Evolutionary conservation across 2,113 vertebrate species (phyloP).

Genomic region (Lanius ludovicianus): DNA sequence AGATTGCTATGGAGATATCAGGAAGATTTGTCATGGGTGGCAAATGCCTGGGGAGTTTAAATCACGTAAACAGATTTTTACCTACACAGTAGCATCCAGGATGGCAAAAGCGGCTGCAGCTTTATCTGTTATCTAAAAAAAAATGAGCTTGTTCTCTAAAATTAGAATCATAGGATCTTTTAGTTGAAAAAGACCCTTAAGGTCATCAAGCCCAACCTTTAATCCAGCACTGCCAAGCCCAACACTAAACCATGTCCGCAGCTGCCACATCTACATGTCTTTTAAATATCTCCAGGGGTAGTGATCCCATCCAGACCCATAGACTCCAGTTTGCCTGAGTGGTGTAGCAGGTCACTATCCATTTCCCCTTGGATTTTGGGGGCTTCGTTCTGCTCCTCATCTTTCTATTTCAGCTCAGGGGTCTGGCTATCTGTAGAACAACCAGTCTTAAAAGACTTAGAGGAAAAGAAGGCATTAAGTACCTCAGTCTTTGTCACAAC

Average conservation of each 20-base stretch:
- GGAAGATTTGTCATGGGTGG: not conserved
- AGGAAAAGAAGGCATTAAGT: not conserved
- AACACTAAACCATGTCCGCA: not conserved
- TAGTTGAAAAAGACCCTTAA: not conserved
- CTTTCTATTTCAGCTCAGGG: not conserved
- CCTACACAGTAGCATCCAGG: not conserved
- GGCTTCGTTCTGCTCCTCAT: not conserved
- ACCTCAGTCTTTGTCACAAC: not conserved
- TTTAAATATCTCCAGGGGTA: not conserved
- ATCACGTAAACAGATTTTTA: not conserved
- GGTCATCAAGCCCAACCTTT: not conserved
- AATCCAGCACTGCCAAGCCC: not conserved
- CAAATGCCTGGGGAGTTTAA: not conserved
- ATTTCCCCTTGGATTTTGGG: not conserved
- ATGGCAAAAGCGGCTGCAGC: not conserved
- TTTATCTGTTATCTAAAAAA: not conserved
- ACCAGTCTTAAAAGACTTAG: not conserved
- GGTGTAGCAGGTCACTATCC: not conserved
- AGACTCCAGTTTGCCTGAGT: not conserved
- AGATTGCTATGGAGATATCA: conserved; percentile 3
- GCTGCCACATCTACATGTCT: not conserved
- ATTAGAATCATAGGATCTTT: not conserved
- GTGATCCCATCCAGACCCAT: not conserved
- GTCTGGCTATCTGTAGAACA: not conserved
- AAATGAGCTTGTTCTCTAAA: not conserved